Conservation (phyloP, 53 echinoderm and acorn worm species). For the Glandiceps talaboti region DNA sequence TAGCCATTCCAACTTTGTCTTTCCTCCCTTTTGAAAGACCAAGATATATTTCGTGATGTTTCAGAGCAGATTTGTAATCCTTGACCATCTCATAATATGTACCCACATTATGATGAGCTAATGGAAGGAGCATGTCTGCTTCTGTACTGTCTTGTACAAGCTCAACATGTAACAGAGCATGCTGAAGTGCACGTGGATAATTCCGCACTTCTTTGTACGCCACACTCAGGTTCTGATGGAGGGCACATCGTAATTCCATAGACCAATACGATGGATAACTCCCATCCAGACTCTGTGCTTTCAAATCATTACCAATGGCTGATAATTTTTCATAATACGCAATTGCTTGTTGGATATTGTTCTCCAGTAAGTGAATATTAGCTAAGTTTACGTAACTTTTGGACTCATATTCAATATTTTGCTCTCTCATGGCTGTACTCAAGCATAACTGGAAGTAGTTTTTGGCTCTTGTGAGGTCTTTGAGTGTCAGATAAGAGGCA, state of each 20-base stretch:
- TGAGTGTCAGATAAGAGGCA: slow-evolving; percentile 22
- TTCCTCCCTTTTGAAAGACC: slow-evolving; percentile 37
- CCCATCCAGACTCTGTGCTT: background rate
- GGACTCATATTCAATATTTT: slow-evolving; percentile 43
- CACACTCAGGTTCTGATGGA: slow-evolving; percentile 54
- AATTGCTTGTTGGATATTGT: slow-evolving; percentile 46
- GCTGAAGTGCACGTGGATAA: slow-evolving; percentile 44
- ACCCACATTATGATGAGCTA: slow-evolving; percentile 53
- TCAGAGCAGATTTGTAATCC: slow-evolving; percentile 53
- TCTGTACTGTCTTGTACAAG: background rate
- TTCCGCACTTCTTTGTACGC: slow-evolving; percentile 57
- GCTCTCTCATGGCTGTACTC: slow-evolving; percentile 30
- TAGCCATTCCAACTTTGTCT: slow-evolving; percentile 66
- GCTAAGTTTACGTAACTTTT: slow-evolving; percentile 60
- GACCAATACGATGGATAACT: slow-evolving; percentile 7
- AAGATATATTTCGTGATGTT: slow-evolving; percentile 66
- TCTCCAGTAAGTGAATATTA: slow-evolving; percentile 37
- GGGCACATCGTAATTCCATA: slow-evolving; percentile 18
- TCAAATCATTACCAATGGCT: slow-evolving; percentile 51
- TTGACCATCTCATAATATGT: slow-evolving; percentile 46
- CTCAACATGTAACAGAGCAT: slow-evolving; percentile 38
- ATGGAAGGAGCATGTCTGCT: background rate
- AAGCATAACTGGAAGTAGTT: slow-evolving; percentile 67
- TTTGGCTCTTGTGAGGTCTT: slow-evolving; percentile 40
- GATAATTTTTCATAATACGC: slow-evolving; percentile 70